phyloP scores from a whole-genome alignment of 2,797 vertebrate genomes.

The Bradypodion ventrale region DNA sequence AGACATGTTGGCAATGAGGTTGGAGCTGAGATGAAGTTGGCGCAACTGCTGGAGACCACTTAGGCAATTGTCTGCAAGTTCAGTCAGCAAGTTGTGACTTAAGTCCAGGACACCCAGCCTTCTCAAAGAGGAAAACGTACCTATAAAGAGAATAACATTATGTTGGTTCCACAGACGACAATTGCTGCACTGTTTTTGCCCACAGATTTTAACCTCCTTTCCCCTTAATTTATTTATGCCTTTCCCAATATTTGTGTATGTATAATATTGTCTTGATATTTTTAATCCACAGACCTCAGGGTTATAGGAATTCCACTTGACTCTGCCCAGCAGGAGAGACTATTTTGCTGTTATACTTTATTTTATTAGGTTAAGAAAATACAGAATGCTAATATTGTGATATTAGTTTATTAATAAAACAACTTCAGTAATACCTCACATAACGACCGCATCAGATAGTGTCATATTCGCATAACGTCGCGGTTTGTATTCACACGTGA shows the following conservation, averaged over 20 bases:
- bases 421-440: too few relatives aligned
- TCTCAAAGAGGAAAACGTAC: conserved; percentile 41
- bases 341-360: not conserved
- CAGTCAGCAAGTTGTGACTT: conserved; percentile 37
- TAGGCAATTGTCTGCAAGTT: conserved; percentile 23
- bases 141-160: conserved; percentile 8
- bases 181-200: not conserved
- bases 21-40: conserved; percentile 34
- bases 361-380: not conserved
- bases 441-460: too few relatives aligned
- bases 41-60: conserved; percentile 19
- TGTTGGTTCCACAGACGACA: not conserved
- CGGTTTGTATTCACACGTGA: too few relatives aligned
- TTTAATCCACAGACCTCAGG: not conserved
- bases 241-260: not conserved
- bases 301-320: not conserved
- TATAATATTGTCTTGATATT: too few relatives aligned
- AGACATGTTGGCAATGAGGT: conserved; percentile 34
- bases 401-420: not conserved
- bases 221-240: too few relatives aligned
- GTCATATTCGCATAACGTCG: too few relatives aligned
- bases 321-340: not conserved
- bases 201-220: not conserved
- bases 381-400: not conserved
- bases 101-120: conserved; percentile 38